Evolutionary conservation across 1,140 invertebrate genomes (phyloP), one percentile per base, ranked within the genome.

Genomic region (Drosophila orosa): DNA sequence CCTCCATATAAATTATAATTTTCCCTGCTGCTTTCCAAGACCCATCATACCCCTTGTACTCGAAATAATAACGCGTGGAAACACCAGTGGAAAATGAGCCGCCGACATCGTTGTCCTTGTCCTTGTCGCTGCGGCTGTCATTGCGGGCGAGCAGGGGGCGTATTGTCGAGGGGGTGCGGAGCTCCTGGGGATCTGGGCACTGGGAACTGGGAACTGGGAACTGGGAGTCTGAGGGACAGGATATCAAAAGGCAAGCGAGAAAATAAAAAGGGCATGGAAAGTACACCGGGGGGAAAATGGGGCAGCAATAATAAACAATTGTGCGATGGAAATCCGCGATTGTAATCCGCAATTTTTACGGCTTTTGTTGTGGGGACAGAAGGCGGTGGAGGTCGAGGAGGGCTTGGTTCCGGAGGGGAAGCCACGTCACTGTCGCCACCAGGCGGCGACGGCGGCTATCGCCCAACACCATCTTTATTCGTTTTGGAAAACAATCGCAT

Each of bases 281-380:
- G 56, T 58, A 35, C 68, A 57, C 48, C 60, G 39, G 33, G 59
- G 58, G 68, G 71, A 80, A 77, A 82, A 78, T 76, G 61, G 65
- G 62, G 78, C 66, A 75, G 83, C 83, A 86, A 86, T 81, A 86
- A 86, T 82, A 86, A 90, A 85, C 87, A 90, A 87, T 86, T 86
- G 83, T 86, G 69, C 78, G 83, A 82, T 90, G 80, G 83, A 90
- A 91, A 86, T 91, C 89, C 84, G 89, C 90, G 89, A 91, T 91
- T 89, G 89, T 91, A 91, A 91, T 91, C 90, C 90, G 89, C 90
- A 91, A 91, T 91, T 91, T 91, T 91, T 91, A 90, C 90, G 84
- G 90, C 90, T 91, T 90, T 91, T 83, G 75, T 83, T 71, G 63
- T 63, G 56, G 39, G 59, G 66, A 29, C 48, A 47, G 27, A 9